Evolutionary conservation across 1,140 invertebrate species (phyloP), one percentile per base, ranked within the genome.

Genomic region (Drosophila nasuta): DNA sequence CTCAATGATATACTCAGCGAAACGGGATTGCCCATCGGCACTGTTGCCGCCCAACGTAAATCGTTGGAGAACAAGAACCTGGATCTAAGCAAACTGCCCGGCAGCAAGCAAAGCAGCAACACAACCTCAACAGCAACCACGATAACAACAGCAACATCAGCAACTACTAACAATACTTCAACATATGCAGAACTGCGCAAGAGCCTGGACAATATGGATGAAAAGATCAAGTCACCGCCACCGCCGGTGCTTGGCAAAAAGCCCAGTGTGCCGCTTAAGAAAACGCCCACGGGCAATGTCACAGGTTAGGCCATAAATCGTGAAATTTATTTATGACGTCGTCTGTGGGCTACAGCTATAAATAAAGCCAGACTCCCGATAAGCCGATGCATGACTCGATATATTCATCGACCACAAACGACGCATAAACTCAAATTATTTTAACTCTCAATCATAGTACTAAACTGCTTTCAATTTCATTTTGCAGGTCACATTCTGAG

Each of bases 231-330:
- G 58, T 91, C 91, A 4, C 87, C 91, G 45, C 79, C 91, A 45
- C 90, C 90, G 25, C 92, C 92, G 52, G 92, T 91, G 62, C 71
- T 93, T n/a, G 81, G 87, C 59, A 95, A 95, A 80, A 95, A 95
- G 91, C 95, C 95, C 11, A 93, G 92, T 59, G 93, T 95, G 71
- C 94, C 95, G 45, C 85, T 94, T 45, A 95, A 95, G 90, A 95
- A 95, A 75, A 95, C 94, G 70, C 94, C 94, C 3, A 94, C 94
- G 1, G 85, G 83, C 2, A 69, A 76, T 8, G 93, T 93, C 20
- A 92, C 94, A 6, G 79, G 90, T 91, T 35, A 79, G 81, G 81
- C 60, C 20, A 11, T 65, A 17, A 59, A 45, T 38, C 25, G 13
- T 38, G 0, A 25, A 25, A 25, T 25, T 4, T 25, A 3, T 25